Percentiles rank a stretch among this genome's conserved stretches.
Evolutionary conservation across 2,888 invertebrate genomes (phyloP).

Genomic region (Crematogaster levior): DNA sequence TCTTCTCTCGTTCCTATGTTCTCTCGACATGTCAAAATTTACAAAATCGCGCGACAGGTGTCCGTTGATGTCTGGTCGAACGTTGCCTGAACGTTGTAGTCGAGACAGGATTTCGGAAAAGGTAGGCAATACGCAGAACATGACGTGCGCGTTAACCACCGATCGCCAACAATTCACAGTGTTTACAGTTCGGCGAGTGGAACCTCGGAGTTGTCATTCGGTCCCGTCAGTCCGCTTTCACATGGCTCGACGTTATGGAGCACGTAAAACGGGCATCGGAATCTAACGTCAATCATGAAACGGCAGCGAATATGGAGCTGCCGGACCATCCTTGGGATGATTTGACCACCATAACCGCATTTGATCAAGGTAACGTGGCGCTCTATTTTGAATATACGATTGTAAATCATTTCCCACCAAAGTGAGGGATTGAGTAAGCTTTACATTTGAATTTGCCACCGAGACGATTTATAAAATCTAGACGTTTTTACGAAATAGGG

Average conservation of each 20-base stretch:
- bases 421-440: not conserved
- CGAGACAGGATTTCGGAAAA: not conserved
- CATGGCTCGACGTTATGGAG: not conserved
- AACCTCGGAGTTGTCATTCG: not conserved
- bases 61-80: no score
- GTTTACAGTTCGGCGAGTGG: not conserved
- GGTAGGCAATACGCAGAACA: not conserved
- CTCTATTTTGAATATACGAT: slow-evolving; percentile 44
- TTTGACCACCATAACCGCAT: slow-evolving; percentile 82
- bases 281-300: not conserved
- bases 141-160: not conserved
- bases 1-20: not conserved
- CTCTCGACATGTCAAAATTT: not conserved
- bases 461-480: not conserved
- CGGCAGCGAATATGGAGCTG: slow-evolving; percentile 56
- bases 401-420: not conserved
- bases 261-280: not conserved
- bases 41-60: not conserved
- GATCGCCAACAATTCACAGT: not conserved
- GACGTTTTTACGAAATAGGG: not conserved
- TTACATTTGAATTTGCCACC: not conserved
- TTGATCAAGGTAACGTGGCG: slow-evolving; percentile 78
- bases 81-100: not conserved
- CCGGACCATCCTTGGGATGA: slow-evolving; percentile 75
- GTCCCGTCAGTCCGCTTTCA: not conserved